These are phyloP conservation scores for Rhynchonycteris naso DNA, from an alignment of 2,797 vertebrate genomes.

Conservation along the genomic window DNA sequence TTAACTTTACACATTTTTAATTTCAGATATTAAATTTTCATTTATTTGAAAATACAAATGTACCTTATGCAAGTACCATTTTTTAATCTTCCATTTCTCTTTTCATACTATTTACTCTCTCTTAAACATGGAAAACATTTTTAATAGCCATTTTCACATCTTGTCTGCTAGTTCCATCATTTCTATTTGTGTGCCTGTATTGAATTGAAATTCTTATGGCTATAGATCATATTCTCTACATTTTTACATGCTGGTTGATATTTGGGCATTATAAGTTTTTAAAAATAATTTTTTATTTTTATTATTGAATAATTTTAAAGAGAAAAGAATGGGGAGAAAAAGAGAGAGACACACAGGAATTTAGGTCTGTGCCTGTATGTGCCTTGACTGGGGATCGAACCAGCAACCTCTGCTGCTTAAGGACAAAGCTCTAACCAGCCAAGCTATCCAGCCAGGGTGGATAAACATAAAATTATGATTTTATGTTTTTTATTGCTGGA, in stretches of 20 bases:
- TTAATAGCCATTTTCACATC: neutral
- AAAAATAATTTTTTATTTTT: no score
- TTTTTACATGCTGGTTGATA: neutral
- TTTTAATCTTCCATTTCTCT: neutral
- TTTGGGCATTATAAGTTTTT: neutral
- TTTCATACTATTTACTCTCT: neutral
- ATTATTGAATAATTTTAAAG: no score
- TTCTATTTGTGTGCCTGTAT: neutral
- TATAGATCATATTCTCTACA: neutral
- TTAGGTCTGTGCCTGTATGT: no score
- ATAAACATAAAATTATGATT: neutral
- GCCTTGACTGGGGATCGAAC: no score
- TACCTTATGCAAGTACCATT: neutral
- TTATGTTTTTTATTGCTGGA: neutral
- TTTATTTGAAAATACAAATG: conserved; percentile 27
- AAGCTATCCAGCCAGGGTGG: no score
- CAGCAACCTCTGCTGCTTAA: no score
- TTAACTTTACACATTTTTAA: neutral
- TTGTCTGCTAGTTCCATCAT: neutral
- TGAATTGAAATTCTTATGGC: neutral
- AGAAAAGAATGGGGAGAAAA: no score
- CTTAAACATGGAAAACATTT: neutral
- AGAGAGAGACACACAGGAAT: no score
- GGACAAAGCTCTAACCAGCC: no score
- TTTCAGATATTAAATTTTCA: neutral